Percentiles rank a stretch among this genome's conserved stretches.
phyloP scores from a whole-genome alignment of 2,113 vertebrate species.

The Mustela nigripes region DNA sequence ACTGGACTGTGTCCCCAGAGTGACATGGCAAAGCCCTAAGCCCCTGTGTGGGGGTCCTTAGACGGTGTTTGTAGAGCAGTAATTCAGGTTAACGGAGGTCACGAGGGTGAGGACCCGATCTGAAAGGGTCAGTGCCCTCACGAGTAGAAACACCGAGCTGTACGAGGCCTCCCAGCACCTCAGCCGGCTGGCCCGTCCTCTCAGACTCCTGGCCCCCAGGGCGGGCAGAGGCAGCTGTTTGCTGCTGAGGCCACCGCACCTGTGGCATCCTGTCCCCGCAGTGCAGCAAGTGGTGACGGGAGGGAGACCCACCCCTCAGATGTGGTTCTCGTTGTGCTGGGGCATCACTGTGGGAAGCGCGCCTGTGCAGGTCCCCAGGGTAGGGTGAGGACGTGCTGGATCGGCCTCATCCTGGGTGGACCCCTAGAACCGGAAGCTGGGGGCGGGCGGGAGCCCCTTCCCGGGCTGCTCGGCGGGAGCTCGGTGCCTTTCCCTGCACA shows the following conservation, averaged over 20 bases:
- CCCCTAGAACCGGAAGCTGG: background rate
- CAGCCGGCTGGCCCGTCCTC: accelerated
- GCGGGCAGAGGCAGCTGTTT: accelerated
- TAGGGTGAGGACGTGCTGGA: accelerated
- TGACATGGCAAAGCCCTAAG: accelerated
- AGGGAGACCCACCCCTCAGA: accelerated
- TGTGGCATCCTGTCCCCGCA: accelerated
- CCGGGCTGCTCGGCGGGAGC: accelerated
- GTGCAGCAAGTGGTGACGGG: accelerated
- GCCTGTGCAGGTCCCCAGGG: accelerated
- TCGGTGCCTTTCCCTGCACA: accelerated
- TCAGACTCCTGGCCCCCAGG: too few relatives aligned
- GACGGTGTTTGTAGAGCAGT: accelerated
- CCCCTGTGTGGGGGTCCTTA: too few relatives aligned
- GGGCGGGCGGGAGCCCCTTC: background rate
- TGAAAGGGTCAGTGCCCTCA: accelerated
- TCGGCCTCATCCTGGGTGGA: accelerated
- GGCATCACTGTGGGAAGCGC: too few relatives aligned
- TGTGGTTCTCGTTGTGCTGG: accelerated
- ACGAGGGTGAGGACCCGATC: background rate
- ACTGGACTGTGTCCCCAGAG: accelerated
- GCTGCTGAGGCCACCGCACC: accelerated
- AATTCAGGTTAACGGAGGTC: background rate
- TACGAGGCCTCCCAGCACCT: background rate
- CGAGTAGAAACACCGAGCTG: too few relatives aligned